phyloP scores from a whole-genome alignment of 2,113 vertebrate genomes.

The Craseonycteris thonglongyai region DNA sequence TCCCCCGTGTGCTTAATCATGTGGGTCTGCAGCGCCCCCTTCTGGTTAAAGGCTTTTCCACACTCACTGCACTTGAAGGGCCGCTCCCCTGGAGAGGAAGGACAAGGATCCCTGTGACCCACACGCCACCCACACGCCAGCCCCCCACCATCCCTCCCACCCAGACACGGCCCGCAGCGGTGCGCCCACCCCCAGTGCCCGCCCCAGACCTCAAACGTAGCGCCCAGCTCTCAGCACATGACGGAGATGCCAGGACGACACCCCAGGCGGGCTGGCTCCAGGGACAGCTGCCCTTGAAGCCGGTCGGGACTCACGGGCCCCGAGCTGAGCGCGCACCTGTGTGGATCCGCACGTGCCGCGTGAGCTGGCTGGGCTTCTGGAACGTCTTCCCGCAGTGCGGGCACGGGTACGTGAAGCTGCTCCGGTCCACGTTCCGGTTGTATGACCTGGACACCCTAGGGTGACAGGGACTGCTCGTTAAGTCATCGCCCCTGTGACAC shows the following conservation, averaged over 20 bases:
- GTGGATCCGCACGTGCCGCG: conserved; percentile 95
- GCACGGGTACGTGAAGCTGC: conserved; percentile 95
- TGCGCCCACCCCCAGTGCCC: background rate
- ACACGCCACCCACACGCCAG: background rate
- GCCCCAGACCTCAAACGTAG: no score
- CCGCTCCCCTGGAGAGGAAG: conserved; percentile 85
- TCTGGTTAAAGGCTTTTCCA: conserved; percentile 98
- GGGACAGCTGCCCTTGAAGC: background rate
- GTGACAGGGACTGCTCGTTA: background rate
- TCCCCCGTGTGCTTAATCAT: conserved; percentile 98
- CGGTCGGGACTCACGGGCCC: no score
- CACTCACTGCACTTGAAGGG: conserved; percentile 94
- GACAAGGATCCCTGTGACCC: rapidly evolving
- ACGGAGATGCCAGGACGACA: no score
- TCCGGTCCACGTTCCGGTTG: conserved; percentile 95
- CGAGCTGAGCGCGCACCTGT: conserved; percentile 95
- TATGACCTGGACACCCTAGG: conserved; percentile 90
- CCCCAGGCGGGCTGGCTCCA: no score
- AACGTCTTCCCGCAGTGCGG: conserved; percentile 97
- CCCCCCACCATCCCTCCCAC: background rate
- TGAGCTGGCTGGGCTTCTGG: conserved; percentile 97
- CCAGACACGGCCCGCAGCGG: rapidly evolving
- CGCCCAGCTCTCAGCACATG: no score
- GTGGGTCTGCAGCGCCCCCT: conserved; percentile 98
- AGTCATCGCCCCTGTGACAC: background rate